phyloP scores from a whole-genome alignment of 2,888 invertebrate genomes.

The Endomychus coccineus region DNA sequence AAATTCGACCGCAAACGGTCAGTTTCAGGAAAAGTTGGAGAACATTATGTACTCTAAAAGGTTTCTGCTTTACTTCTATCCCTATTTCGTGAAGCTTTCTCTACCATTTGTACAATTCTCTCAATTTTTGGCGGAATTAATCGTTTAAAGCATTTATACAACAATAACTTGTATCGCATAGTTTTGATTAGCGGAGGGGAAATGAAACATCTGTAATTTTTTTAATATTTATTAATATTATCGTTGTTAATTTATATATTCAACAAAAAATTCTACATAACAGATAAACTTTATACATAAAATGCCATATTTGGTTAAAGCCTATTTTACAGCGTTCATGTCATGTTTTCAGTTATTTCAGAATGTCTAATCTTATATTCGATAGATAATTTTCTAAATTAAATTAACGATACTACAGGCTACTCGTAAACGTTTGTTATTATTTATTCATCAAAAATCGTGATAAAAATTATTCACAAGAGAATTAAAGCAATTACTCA shows the following conservation, averaged over 20 bases:
- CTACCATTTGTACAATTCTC: slow-evolving; percentile 22
- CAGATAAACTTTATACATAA: slow-evolving; percentile 25
- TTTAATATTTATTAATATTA: slow-evolving; percentile 22
- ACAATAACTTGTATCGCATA: slow-evolving; percentile 3
- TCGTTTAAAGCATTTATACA: slow-evolving; percentile 22
- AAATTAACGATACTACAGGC: no score
- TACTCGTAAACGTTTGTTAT: no score
- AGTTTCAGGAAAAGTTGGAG: slow-evolving; percentile 36
- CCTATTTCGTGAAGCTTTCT: slow-evolving; percentile 11
- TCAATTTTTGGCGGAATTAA: slow-evolving; percentile 23
- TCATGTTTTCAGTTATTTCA: no score
- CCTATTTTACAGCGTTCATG: slow-evolving; percentile 22
- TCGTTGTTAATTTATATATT: slow-evolving; percentile 27
- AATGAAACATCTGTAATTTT: no score
- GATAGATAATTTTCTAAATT: no score
- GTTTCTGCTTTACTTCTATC: slow-evolving; percentile 20
- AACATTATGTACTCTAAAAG: slow-evolving; percentile 36
- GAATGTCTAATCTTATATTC: no score
- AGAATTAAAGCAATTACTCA: no score
- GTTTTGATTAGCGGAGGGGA: no score
- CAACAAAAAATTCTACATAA: slow-evolving; percentile 25
- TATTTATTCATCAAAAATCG: no score
- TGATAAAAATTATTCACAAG: no score
- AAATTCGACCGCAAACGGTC: slow-evolving; percentile 35
- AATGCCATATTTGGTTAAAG: slow-evolving; percentile 20